Conservation (phyloP, 1,140 invertebrate species). For the Melitaea cinxia region DNA sequence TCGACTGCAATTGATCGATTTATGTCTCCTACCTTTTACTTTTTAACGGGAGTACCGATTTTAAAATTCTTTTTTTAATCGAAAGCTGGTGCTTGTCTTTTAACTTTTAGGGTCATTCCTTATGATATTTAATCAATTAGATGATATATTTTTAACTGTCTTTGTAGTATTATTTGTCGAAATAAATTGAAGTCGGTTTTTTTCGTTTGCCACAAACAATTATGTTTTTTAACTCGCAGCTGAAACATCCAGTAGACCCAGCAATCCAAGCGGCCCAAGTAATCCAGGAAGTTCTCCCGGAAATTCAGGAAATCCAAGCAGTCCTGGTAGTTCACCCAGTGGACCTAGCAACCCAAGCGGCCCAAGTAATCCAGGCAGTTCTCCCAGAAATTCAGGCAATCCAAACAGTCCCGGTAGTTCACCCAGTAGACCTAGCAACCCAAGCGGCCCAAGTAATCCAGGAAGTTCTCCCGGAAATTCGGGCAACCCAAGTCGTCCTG, state of each 20-base stretch:
- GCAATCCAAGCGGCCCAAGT: not conserved
- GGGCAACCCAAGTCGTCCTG: not conserved
- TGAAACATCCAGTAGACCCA: not conserved
- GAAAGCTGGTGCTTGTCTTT: too few relatives aligned
- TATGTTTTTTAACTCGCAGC: too few relatives aligned
- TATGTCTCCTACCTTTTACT: too few relatives aligned
- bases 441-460: slow-evolving; percentile 29
- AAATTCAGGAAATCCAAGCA: not conserved
- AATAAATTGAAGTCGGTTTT: too few relatives aligned
- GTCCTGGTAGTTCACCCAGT: not conserved
- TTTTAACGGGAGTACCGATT: too few relatives aligned
- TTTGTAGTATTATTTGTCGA: too few relatives aligned
- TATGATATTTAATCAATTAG: too few relatives aligned
- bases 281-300: not conserved
- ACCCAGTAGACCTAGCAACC: slow-evolving; percentile 24
- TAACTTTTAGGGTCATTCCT: too few relatives aligned
- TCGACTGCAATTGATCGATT: too few relatives aligned
- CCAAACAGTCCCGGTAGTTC: slow-evolving; percentile 18
- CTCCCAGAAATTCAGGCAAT: not conserved
- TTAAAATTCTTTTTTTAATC: too few relatives aligned
- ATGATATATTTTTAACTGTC: too few relatives aligned
- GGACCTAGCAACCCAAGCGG: not conserved
- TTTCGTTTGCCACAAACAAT: too few relatives aligned
- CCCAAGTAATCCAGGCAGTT: not conserved
- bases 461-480: not conserved